Percentiles rank a stretch among this genome's conserved stretches.
phyloP scores from a whole-genome alignment of 2,797 vertebrate genomes.

The Darevskia nairensis region DNA sequence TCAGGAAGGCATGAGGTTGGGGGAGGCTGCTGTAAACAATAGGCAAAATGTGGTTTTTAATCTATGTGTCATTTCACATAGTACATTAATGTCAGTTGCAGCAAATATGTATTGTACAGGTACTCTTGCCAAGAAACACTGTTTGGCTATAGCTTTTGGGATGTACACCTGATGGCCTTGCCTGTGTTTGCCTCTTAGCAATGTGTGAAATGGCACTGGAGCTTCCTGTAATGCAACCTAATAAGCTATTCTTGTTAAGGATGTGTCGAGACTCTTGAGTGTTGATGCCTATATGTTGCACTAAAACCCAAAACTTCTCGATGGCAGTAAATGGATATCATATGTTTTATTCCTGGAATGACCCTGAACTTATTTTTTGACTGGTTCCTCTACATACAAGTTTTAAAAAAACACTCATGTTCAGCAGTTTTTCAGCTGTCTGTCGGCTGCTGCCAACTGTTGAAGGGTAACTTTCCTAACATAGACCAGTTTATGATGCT shows the following conservation, averaged over 20 bases:
- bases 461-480: conserved; percentile 36
- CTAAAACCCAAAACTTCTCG: conserved; percentile 23
- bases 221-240: neutral
- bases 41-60: neutral
- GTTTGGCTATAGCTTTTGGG: neutral
- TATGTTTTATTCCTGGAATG: neutral
- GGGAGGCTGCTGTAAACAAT: neutral
- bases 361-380: conserved; percentile 18
- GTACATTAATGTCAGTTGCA: neutral
- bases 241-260: neutral
- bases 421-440: conserved; percentile 46
- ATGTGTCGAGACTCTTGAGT: neutral
- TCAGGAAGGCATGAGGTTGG: neutral
- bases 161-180: neutral
- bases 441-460: neutral
- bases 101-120: neutral
- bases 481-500: conserved; percentile 46
- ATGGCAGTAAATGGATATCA: conserved; percentile 29
- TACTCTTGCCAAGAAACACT: neutral
- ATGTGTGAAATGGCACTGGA: neutral
- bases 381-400: conserved; percentile 16
- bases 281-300: neutral
- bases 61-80: neutral
- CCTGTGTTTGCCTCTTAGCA: neutral
- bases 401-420: neutral